phyloP scores from a whole-genome alignment of 2,797 vertebrate species.

The Acrossocheilus fasciatus region DNA sequence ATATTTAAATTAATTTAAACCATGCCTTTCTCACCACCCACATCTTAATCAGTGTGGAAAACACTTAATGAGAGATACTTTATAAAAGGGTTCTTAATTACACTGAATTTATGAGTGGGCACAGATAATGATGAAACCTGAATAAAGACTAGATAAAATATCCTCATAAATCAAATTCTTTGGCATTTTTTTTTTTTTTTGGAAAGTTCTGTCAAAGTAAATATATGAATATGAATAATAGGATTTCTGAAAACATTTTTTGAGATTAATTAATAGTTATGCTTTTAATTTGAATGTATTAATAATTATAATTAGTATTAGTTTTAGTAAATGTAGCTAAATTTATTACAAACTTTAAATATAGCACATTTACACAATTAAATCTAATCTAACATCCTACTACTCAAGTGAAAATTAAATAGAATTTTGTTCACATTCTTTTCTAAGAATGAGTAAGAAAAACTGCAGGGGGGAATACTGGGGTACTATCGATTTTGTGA shows the following conservation, averaged over 20 bases:
- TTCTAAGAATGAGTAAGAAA: not conserved
- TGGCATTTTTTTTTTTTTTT: not conserved
- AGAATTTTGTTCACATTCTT: not conserved
- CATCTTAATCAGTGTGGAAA: constrained; percentile 8
- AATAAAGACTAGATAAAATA: not conserved
- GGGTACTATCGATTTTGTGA: not conserved
- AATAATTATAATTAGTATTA: not conserved
- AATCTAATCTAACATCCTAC: not conserved
- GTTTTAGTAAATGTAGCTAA: not conserved
- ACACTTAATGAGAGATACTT: not conserved
- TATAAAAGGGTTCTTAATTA: constrained; percentile 8
- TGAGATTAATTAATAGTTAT: not conserved
- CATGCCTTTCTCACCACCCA: not conserved
- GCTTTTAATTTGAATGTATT: not conserved
- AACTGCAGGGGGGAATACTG: not conserved
- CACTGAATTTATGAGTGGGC: not conserved
- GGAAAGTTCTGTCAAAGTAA: not conserved
- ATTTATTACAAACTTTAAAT: not conserved
- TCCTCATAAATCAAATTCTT: not conserved
- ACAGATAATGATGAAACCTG: not conserved
- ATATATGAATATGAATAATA: not conserved
- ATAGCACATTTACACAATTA: not conserved
- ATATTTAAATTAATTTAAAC: constrained; percentile 1
- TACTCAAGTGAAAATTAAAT: not conserved
- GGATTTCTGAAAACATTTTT: not conserved